Base-by-base conservation (phyloP, 2,888 invertebrate genomes). In the Hypomecis punctinalis region DNA sequence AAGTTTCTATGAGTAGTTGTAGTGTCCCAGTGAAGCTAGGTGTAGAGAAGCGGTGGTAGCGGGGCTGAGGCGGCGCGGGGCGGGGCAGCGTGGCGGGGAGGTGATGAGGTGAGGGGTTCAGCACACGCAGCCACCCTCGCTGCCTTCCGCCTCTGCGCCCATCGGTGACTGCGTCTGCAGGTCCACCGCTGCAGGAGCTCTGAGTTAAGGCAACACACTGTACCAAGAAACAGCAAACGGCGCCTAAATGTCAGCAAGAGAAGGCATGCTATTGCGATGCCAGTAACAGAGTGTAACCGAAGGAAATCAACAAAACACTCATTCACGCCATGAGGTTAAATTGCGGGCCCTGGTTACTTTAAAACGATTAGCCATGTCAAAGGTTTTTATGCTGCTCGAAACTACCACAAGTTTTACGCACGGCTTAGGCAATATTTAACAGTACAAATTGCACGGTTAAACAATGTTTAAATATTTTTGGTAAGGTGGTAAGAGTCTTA, bases 91-190 rank as follows among this genome's bases (percentile, higher is more conserved):
- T 60, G 65, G 61, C 58, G 57, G 61, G 61, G 67, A 9, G 61
- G 51, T 36, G 10, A 56, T 56, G 33, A n/a, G n/a, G n/a, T n/a
- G n/a, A n/a, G 77, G 84, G 46, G 67, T 67, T 95, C 94, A 97
- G 94, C 97, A 97, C 93, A 96, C 96, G 91, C 97, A 97, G 85
- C 96, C 96, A 78, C 96, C 95, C 89, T 97, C 97, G 85, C 95
- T 95, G 86, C 97, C 97, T 81, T 95, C 95, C 85, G 96, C 96
- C 88, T 96, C 96, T 75, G 95, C 95, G 86, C 96, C 96, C 93
- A 96, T 95, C 79, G 96, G 95, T 74, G 96, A 95, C 91, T 97
- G 97, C 76, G 96, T 96, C 94, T 97, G 96, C 78, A 97, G 93
- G 87, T 97, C 97, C 89, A 97, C 97, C 90, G 96, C 96, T 97